Evolutionary conservation across 2,113 vertebrate genomes (phyloP), one percentile per base, ranked within the genome.

Genomic region (Nothoprocta perdicaria): DNA sequence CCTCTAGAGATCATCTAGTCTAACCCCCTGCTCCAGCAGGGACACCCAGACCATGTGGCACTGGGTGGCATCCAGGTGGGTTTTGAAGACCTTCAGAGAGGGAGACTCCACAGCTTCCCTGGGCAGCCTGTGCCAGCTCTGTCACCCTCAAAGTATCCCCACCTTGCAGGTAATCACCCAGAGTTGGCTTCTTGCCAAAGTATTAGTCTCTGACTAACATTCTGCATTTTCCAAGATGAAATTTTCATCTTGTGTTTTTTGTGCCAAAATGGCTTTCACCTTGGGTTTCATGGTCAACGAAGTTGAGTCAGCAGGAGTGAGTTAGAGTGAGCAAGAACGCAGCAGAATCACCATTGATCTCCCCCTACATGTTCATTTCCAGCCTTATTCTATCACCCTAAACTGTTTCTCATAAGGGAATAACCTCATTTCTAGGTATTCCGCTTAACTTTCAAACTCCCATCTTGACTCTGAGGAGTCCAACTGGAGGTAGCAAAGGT

Each of bases 271-370:
- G 0, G 1, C 0, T 1, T 23, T 66, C 33, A 3, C 55, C 43
- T 74, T 0, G 0, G 6, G 66, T 76, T 55, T 68, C 41, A 33
- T 18, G 13, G 38, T 6, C 31, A 29, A 10, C 10, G 35, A 73
- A 73, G 26, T 38, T 38, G 35, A 38, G 6, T 38, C 7, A 38
- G 35, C n/a, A 38, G 35, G 35, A 38, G 35, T 38, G 35, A 38
- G 35, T 16, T 6, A 72, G 58, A 15, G 53, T n/a, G 41, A 26
- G 14, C 11, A 24, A 55, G n/a, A 23, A 23, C 0, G 0, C 23
- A 12, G 71, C 0, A 0, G 18, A 48, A 40, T 48, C 2, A 0
- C 22, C 2, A 13, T 21, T 81, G 15, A 27, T 3, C 58, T 23
- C 14, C 23, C 26, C 13, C 21, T 53, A 7, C 43, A 78, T 19